Evolutionary conservation across 1,140 invertebrate genomes (phyloP).

Genomic region (Chelonus insularis): DNA sequence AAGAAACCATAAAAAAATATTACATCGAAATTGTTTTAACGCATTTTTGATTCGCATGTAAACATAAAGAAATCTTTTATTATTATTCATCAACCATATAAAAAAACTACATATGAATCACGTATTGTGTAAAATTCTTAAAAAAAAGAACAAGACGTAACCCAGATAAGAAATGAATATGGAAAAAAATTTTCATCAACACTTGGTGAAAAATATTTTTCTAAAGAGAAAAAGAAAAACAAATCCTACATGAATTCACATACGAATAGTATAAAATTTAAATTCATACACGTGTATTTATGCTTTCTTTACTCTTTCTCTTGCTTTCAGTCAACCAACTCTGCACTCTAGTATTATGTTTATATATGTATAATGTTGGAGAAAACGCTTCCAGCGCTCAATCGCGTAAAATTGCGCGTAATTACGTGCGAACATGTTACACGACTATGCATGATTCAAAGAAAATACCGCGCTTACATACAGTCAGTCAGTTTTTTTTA

Average conservation of each 20-base stretch:
- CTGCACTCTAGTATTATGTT: not conserved
- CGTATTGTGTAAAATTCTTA: too few species aligned
- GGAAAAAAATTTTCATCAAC: not conserved
- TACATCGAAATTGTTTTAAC: too few species aligned
- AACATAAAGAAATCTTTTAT: too few species aligned
- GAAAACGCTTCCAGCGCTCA: conserved; percentile 32
- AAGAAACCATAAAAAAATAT: too few species aligned
- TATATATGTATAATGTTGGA: not conserved
- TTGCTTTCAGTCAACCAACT: not conserved
- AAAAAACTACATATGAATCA: too few species aligned
- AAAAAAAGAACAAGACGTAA: too few species aligned
- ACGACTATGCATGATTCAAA: conserved; percentile 30
- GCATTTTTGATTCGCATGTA: too few species aligned
- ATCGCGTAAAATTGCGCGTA: conserved; percentile 46
- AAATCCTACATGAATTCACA: not conserved
- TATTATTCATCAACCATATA: too few species aligned
- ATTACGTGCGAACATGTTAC: conserved; percentile 37
- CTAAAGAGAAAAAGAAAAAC: not conserved
- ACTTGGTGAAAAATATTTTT: too few species aligned
- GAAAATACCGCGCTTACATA: conserved; percentile 10
- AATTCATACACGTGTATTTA: not conserved
- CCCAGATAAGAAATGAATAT: too few species aligned
- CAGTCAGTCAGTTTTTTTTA: not conserved
- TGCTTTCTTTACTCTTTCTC: not conserved
- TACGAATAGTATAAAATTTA: not conserved